Conservation (phyloP, 2,113 vertebrate species). For the Tyrannus savana region DNA sequence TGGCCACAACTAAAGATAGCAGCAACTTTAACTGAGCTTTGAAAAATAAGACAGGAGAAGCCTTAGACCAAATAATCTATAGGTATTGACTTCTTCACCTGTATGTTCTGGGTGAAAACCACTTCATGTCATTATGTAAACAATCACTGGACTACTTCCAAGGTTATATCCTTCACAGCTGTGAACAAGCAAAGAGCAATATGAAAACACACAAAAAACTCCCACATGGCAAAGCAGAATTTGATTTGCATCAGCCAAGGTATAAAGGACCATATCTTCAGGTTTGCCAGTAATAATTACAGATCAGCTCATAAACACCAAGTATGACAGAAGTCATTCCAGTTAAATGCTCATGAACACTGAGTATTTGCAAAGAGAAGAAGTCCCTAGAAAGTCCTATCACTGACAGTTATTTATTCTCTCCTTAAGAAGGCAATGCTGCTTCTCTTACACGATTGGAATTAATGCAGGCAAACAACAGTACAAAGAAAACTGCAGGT, state of each 20-base stretch:
- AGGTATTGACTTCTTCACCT: background rate
- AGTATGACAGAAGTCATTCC: background rate
- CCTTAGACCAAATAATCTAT: background rate
- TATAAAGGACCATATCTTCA: background rate
- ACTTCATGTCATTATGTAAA: background rate
- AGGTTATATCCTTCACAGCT: conserved; percentile 22
- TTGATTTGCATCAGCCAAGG: background rate
- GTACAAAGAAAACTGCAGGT: background rate
- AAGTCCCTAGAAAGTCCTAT: background rate
- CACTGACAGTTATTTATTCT: background rate
- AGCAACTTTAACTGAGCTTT: background rate
- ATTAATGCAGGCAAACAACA: background rate
- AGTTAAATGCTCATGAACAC: background rate
- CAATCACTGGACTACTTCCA: background rate
- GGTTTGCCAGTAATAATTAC: background rate
- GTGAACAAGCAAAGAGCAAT: background rate
- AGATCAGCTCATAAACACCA: background rate
- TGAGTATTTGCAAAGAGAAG: background rate
- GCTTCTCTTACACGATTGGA: background rate
- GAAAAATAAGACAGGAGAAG: background rate
- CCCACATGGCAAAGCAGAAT: background rate
- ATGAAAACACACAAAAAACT: background rate
- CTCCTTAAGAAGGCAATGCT: background rate
- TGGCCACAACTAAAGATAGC: background rate
- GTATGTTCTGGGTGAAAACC: background rate